A percentile compares a stretch with the other conserved stretches of the same genome.
Evolutionary conservation across 92 coral and sea anemone species (phyloP).

Genomic region (Plumapathes pennacea): DNA sequence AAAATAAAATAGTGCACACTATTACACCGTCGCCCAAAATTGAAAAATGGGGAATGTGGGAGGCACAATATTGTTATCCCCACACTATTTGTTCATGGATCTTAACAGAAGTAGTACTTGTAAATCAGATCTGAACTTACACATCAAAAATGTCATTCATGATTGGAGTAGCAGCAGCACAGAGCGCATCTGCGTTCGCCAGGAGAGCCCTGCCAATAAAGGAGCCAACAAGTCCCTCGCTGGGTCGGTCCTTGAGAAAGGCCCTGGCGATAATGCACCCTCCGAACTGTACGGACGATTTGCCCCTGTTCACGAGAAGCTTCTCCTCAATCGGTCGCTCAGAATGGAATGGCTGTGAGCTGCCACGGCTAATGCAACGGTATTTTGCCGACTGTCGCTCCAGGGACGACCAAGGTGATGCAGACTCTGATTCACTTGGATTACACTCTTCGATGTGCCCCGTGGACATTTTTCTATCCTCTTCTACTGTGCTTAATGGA

Average conservation of each 20-base stretch:
- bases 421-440: no score
- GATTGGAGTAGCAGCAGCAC: constrained; percentile 96
- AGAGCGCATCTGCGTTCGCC: constrained; percentile 89
- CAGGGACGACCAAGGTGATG: constrained; percentile 21
- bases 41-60: no score
- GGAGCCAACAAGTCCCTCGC: constrained; percentile 85
- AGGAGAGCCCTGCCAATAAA: constrained; percentile 85
- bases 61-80: no score
- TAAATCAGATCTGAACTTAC: constrained; percentile 70
- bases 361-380: constrained; percentile 75
- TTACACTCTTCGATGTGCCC: no score
- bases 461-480: no score
- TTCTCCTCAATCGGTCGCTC: constrained; percentile 70
- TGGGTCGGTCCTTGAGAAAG: constrained; percentile 84
- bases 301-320: constrained; percentile 48
- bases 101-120: no score
- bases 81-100: no score
- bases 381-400: constrained; percentile 25
- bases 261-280: constrained; percentile 89
- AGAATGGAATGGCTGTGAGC: constrained; percentile 62
- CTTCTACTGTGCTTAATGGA: no score
- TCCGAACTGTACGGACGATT: constrained; percentile 86
- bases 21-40: no score
- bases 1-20: no score
- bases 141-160: constrained; percentile 83